phyloP scores from a whole-genome alignment of 2,888 invertebrate genomes.

The Drosophila vallismaia region DNA sequence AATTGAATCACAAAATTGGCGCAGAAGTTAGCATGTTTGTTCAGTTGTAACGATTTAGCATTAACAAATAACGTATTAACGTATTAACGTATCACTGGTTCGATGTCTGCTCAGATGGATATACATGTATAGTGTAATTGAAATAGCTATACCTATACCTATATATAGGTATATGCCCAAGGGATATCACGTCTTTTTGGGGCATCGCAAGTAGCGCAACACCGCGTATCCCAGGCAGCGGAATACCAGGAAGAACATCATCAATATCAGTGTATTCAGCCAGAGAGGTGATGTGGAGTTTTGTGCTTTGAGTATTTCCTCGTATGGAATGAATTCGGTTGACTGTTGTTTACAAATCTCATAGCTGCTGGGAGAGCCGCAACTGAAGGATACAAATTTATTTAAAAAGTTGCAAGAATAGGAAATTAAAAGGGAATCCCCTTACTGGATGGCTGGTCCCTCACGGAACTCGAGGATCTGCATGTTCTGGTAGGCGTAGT shows the following conservation, averaged over 20 bases:
- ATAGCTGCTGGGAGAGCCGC: slow-evolving; percentile 88
- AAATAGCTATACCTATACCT: no score
- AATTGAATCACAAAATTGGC: slow-evolving; percentile 73
- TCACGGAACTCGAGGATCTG: slow-evolving; percentile 90
- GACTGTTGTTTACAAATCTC: slow-evolving; percentile 86
- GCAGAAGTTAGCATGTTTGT: slow-evolving; percentile 66
- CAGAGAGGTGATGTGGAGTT: slow-evolving; percentile 88
- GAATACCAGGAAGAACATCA: slow-evolving; percentile 89
- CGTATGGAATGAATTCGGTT: slow-evolving; percentile 86
- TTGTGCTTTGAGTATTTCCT: slow-evolving; percentile 88
- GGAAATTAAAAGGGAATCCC: not conserved
- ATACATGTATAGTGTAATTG: not conserved
- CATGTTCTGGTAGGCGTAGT: slow-evolving; percentile 92
- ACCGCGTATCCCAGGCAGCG: slow-evolving; percentile 89
- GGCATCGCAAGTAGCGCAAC: slow-evolving; percentile 88
- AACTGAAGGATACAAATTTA: slow-evolving; percentile 84
- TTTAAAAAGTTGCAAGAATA: not conserved
- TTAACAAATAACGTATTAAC: slow-evolving; percentile 67
- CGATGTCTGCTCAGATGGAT: slow-evolving; percentile 52
- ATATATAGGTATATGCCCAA: no score
- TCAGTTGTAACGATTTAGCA: slow-evolving; percentile 44
- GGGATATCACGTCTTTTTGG: slow-evolving; percentile 84
- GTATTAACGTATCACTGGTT: slow-evolving; percentile 77
- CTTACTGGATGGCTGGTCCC: slow-evolving; percentile 88
- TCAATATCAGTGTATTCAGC: slow-evolving; percentile 89